Percentiles rank a stretch among this genome's conserved stretches.
Conservation (phyloP, 2,888 invertebrate species). For the Galerucella calmariensis region DNA sequence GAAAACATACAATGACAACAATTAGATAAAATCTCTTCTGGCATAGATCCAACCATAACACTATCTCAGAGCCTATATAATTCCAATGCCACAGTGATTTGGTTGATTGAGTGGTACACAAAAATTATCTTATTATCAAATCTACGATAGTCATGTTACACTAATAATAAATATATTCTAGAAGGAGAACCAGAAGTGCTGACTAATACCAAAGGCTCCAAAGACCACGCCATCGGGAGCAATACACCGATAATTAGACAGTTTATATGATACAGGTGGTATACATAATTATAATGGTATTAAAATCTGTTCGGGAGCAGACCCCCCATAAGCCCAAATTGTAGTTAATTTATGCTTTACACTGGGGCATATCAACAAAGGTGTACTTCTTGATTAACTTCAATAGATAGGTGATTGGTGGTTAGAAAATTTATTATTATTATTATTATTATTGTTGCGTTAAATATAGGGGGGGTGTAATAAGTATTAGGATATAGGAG, state of each 20-base stretch:
- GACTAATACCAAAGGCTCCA: conserved; percentile 20
- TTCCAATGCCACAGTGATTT: conserved; percentile 1
- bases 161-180: conserved; percentile 19
- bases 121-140: conserved; percentile 23
- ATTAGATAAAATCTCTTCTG: no score
- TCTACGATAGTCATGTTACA: conserved; percentile 7
- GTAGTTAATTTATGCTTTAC: conserved; percentile 1
- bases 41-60: not conserved
- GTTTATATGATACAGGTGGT: conserved; percentile 22
- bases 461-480: not conserved
- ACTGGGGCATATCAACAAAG: not conserved
- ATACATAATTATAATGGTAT: conserved; percentile 27
- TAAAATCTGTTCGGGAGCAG: conserved; percentile 29
- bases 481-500: no score
- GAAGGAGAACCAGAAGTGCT: conserved; percentile 20
- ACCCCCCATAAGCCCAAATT: conserved; percentile 25
- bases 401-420: not conserved
- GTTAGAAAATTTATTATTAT: not conserved
- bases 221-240: conserved; percentile 21
- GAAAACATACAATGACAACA: no score
- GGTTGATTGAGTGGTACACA: conserved; percentile 7
- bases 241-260: conserved; percentile 29
- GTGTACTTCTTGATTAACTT: not conserved
- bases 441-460: not conserved
- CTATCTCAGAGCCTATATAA: not conserved